Percentiles rank a stretch among this genome's conserved stretches.
Evolutionary conservation across 92 coral and sea anemone genomes (phyloP).

Genomic region (Zoanthus solanderi): DNA sequence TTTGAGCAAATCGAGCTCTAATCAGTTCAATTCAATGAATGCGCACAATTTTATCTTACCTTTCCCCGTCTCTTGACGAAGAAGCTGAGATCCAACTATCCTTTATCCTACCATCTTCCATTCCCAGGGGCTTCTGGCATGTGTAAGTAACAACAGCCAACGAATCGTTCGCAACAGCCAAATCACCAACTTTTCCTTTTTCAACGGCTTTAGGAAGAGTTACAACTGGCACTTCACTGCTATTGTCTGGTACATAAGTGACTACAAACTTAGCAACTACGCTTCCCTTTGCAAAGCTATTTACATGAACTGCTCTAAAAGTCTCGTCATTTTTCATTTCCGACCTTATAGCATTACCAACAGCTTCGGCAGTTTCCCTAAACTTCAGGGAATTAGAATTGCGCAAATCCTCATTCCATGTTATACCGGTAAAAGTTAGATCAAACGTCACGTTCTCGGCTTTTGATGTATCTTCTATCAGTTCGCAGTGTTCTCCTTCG

Average conservation of each 20-base stretch:
- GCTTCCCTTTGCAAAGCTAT: conserved; percentile 52
- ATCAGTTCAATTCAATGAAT: no score
- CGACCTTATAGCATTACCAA: conserved; percentile 52
- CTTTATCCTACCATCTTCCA: conserved; percentile 63
- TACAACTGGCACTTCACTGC: conserved; percentile 29
- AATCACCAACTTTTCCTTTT: conserved; percentile 51
- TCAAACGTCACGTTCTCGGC: conserved; percentile 49
- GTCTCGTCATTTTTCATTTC: conserved; percentile 33
- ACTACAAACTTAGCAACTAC: conserved; percentile 40
- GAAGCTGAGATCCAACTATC: conserved; percentile 52
- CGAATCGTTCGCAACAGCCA: conserved; percentile 42
- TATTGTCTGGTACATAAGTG: conserved; percentile 39
- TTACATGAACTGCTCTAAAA: conserved; percentile 57
- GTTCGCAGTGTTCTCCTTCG: conserved; percentile 46
- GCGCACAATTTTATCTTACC: neutral
- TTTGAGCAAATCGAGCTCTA: no score
- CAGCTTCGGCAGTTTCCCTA: conserved; percentile 37
- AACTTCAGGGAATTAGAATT: conserved; percentile 37
- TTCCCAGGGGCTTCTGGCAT: conserved; percentile 61
- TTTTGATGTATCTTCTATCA: conserved; percentile 30
- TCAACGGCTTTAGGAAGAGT: conserved; percentile 17
- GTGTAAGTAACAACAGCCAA: conserved; percentile 49
- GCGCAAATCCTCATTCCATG: conserved; percentile 47
- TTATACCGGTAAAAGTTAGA: conserved; percentile 25
- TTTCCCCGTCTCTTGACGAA: conserved; percentile 8